phyloP scores from a whole-genome alignment of 92 coral and sea anemone species.

The Epizoanthus ramosus region DNA sequence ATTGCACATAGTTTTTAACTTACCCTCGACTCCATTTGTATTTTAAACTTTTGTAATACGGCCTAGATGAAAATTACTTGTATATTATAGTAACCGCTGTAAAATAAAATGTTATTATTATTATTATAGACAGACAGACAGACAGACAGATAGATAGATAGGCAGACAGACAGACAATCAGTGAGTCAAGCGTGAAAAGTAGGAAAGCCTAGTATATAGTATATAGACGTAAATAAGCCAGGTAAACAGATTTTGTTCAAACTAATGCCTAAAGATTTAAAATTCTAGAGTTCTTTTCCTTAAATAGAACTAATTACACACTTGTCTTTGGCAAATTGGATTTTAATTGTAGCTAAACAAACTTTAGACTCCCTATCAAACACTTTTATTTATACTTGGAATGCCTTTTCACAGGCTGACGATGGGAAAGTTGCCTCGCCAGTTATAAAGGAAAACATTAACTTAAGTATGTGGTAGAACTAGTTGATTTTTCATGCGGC shows the following conservation, averaged over 20 bases:
- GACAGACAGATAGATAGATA: not conserved
- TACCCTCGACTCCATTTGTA: too few relatives aligned
- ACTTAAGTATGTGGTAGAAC: constrained; percentile 39
- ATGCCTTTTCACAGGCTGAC: constrained; percentile 45
- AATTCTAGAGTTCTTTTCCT: not conserved
- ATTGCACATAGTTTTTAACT: too few relatives aligned
- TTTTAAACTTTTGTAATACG: too few relatives aligned
- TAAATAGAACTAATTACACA: not conserved
- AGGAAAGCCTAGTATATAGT: not conserved
- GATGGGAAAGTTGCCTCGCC: constrained; percentile 34
- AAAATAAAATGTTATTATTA: too few relatives aligned
- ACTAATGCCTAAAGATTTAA: not conserved
- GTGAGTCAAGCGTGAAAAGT: too few relatives aligned
- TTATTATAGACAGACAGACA: constrained; percentile 1
- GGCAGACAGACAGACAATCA: too few relatives aligned
- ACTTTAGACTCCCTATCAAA: not conserved
- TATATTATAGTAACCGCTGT: too few relatives aligned
- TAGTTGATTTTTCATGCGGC: constrained; percentile 36
- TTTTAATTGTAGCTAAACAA: not conserved
- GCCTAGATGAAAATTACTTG: too few relatives aligned
- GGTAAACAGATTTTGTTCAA: not conserved
- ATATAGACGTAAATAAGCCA: not conserved
- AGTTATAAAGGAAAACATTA: constrained; percentile 32
- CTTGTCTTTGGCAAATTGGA: not conserved
- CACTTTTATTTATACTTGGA: constrained; percentile 33